Evolutionary conservation across 2,888 invertebrate species (phyloP).

Genomic region (Macropis europaea): DNA sequence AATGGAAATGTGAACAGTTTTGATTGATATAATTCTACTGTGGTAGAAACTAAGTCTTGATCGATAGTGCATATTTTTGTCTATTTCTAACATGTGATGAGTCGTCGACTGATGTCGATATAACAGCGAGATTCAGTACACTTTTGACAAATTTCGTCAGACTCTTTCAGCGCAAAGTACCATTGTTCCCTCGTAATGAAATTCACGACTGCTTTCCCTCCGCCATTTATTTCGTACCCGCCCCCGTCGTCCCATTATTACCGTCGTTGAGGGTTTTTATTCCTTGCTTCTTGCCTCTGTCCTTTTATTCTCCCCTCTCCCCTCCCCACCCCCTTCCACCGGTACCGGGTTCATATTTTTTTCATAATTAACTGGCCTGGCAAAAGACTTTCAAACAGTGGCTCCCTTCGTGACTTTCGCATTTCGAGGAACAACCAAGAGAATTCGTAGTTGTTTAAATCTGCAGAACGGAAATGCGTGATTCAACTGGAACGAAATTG

Average conservation of each 20-base stretch:
- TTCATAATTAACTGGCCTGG: conserved; percentile 40
- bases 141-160: conserved; percentile 36
- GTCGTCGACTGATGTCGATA: conserved; percentile 12
- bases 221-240: conserved; percentile 34
- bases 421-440: conserved; percentile 18
- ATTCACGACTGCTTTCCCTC: conserved; percentile 41
- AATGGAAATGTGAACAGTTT: no score
- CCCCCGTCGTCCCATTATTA: conserved; percentile 35
- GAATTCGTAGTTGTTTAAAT: conserved; percentile 2
- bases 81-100: no score
- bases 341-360: conserved; percentile 26
- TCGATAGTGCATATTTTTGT: no score
- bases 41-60: no score
- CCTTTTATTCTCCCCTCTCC: neutral
- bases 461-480: neutral
- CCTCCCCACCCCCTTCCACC: neutral
- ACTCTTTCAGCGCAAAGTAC: conserved; percentile 26
- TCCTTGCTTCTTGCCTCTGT: conserved; percentile 24
- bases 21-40: no score
- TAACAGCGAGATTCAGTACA: neutral
- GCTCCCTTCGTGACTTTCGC: conserved; percentile 14
- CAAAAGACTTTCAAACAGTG: conserved; percentile 27
- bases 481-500: neutral
- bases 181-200: conserved; percentile 48
- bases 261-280: conserved; percentile 42